Evolutionary conservation across 92 coral and sea anemone genomes (phyloP).

Genomic region (Micromussa lordhowensis): DNA sequence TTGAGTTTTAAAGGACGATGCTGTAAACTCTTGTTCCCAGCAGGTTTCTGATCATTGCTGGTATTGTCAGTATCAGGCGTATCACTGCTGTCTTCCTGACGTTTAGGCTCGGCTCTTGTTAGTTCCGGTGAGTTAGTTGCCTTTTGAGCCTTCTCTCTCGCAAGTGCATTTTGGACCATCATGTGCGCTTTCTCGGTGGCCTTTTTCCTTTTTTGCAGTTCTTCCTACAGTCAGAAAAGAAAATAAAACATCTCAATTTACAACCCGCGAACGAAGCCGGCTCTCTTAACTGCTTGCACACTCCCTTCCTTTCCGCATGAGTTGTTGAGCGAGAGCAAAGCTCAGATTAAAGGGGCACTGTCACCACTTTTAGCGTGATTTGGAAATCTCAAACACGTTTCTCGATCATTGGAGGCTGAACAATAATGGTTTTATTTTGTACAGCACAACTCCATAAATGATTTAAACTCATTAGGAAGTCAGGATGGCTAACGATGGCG

Average conservation of each 20-base stretch:
- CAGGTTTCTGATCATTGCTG: slow-evolving; percentile 40
- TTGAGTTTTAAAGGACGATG: slow-evolving; percentile 82
- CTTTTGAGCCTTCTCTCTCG: slow-evolving; percentile 23
- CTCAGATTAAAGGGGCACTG: too few species aligned
- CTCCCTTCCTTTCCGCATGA: background rate
- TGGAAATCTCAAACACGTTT: too few species aligned
- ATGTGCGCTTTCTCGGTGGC: slow-evolving; percentile 51
- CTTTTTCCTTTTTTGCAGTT: slow-evolving; percentile 37
- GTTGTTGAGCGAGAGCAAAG: background rate
- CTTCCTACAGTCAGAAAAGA: slow-evolving; percentile 20
- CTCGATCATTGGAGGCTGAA: too few species aligned
- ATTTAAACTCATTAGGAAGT: too few species aligned
- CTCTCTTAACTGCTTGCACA: background rate
- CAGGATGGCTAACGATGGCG: too few species aligned
- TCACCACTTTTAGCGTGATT: too few species aligned
- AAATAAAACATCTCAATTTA: background rate
- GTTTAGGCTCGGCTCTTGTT: background rate
- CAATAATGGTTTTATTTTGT: too few species aligned
- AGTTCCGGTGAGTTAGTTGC: background rate
- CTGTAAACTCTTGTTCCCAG: slow-evolving; percentile 56
- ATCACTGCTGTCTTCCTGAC: background rate
- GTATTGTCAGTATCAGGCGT: background rate
- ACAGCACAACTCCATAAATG: too few species aligned
- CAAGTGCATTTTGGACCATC: slow-evolving; percentile 52
- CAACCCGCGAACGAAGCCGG: background rate